Percentiles rank a stretch among this genome's conserved stretches.
These are phyloP conservation scores for Colletes gigas DNA, from an alignment of 1,140 invertebrate genomes.

Conservation along the genomic window DNA sequence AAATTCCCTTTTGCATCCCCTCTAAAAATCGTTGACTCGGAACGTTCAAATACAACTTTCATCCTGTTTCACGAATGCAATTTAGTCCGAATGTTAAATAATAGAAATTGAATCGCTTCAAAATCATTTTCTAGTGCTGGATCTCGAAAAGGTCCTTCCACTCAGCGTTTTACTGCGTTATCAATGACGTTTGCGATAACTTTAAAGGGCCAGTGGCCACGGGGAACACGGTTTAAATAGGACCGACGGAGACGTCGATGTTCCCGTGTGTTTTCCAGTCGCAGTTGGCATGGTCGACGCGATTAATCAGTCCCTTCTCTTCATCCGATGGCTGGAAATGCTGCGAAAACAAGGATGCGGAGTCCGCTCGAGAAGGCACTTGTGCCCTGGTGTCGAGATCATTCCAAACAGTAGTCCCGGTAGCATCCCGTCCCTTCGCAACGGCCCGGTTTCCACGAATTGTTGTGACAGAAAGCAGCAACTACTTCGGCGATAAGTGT, in stretches of 20 bases:
- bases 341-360: conserved; percentile 63
- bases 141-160: too few relatives aligned
- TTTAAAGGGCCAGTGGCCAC: background rate
- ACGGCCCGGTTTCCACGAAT: conserved; percentile 61
- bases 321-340: conserved; percentile 50
- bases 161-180: too few relatives aligned
- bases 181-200: background rate
- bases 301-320: conserved; percentile 59
- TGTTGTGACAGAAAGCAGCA: conserved; percentile 70
- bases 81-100: too few relatives aligned
- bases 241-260: conserved; percentile 26
- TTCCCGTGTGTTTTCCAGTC: conserved; percentile 41
- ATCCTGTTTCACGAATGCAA: too few relatives aligned
- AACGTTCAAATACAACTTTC: too few relatives aligned
- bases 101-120: too few relatives aligned
- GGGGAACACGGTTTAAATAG: background rate
- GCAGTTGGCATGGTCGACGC: conserved; percentile 31
- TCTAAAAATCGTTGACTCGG: too few relatives aligned
- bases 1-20: too few relatives aligned
- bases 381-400: conserved; percentile 64
- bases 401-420: conserved; percentile 65
- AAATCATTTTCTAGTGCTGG: too few relatives aligned
- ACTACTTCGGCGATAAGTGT: conserved; percentile 50
- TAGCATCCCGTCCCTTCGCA: conserved; percentile 55
- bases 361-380: conserved; percentile 56